Base-by-base conservation (phyloP, 2,797 vertebrate species). In the Phoebastria nigripes region DNA sequence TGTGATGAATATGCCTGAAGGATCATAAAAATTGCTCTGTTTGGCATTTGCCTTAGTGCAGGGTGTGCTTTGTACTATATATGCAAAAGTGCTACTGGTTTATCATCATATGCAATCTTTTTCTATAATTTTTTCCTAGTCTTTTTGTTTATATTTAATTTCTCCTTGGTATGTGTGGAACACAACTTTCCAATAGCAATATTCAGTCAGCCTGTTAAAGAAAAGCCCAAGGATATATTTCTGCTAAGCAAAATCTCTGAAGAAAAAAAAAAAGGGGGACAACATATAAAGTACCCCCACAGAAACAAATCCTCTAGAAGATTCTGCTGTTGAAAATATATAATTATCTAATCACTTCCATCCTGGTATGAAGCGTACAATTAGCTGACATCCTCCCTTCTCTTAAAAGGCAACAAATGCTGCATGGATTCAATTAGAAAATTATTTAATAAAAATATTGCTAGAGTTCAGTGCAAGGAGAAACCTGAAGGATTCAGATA, bases 21-120 rank as follows among this genome's bases (percentile, higher is more conserved):
- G 94, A 59, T 83, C 7, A 25, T 72, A 71, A 65, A 92, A 90
- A 90, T 86, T 89, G 41, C 76, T 93, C 44, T 63, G 39, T 87
- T 96, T 93, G 87, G 66, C 82, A 58, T 62, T 88, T 91, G 51
- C n/a, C 37, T 86, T 88, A 41, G 51, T 29, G 51, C n/a, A 35
- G 76, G 35, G 17, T 59, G 46, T 83, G 76, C 85, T 96, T 96
- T 94, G 85, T 90, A 49, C 66, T 95, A 20, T 56, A 28, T 74
- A 77, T 81, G 72, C 66, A 82, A 69, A 94, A 94, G 51, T 82
- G 58, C 47, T 96, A 11, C 66, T 62, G n/a, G 28, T 87, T 94
- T 96, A 96, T 95, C 94, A 86, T 52, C n/a, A 4, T 20, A 29
- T 79, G 22, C 51, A 22, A 93, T 93, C 89, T 96, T 78, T 74